Evolutionary conservation across 35 echinoderm and acorn worm genomes (phyloP).

Genomic region (Eucidaris tribuloides): DNA sequence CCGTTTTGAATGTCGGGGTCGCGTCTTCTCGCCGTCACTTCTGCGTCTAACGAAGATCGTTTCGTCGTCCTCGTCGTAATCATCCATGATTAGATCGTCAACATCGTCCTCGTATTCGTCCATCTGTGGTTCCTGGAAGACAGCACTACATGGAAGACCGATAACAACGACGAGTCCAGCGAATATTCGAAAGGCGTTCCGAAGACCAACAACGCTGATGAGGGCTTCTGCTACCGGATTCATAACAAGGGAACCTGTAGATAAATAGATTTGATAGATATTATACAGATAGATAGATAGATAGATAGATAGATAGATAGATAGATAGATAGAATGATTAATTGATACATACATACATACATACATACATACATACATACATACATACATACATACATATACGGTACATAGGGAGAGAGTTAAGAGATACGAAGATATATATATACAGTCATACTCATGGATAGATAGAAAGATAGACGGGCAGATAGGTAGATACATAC

Average conservation of each 20-base stretch:
- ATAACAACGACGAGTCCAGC: constrained; percentile 57
- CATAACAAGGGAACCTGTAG: constrained; percentile 98
- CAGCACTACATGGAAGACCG: constrained; percentile 77
- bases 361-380: too few relatives aligned
- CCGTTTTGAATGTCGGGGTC: neutral
- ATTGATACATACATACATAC: too few relatives aligned
- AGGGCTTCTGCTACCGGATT: constrained; percentile 82
- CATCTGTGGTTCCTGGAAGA: constrained; percentile 64
- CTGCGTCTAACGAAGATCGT: neutral
- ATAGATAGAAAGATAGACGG: too few relatives aligned
- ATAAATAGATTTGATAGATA: too few relatives aligned
- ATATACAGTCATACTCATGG: too few relatives aligned
- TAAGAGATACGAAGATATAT: too few relatives aligned
- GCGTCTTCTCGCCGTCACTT: neutral
- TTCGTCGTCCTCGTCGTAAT: neutral
- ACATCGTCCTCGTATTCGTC: constrained; percentile 27
- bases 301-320: too few relatives aligned
- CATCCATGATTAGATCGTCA: constrained; percentile 3
- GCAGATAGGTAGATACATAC: too few relatives aligned
- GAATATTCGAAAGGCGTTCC: constrained; percentile 52
- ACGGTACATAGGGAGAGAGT: too few relatives aligned
- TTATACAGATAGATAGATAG: too few relatives aligned
- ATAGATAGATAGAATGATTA: too few relatives aligned
- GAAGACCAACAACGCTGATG: constrained; percentile 55
- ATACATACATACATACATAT: too few relatives aligned